phyloP scores from a whole-genome alignment of 1,140 invertebrate species.

The Pectinophora gossypiella region DNA sequence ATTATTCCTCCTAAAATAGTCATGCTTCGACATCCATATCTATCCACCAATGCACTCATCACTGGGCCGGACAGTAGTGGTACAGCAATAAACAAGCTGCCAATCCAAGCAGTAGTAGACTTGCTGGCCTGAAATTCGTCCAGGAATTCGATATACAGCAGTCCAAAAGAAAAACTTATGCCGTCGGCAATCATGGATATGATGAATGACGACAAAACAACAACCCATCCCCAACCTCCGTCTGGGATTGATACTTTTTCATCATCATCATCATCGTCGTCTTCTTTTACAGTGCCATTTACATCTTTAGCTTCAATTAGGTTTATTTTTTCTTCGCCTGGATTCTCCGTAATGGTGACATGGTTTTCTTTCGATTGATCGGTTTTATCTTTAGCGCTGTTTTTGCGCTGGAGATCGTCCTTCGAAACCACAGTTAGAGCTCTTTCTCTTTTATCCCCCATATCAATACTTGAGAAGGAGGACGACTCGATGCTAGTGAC shows the following conservation, averaged over 20 bases:
- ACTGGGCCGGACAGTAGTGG: constrained; percentile 91
- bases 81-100: constrained; percentile 91
- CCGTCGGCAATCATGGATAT: constrained; percentile 97
- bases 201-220: constrained; percentile 88
- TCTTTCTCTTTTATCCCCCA: constrained; percentile 38
- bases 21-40: constrained; percentile 90
- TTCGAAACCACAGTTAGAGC: constrained; percentile 9
- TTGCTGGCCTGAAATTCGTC: constrained; percentile 88
- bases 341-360: constrained; percentile 34
- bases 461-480: constrained; percentile 56
- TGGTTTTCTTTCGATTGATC: constrained; percentile 11
- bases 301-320: background rate
- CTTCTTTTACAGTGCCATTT: too few relatives aligned
- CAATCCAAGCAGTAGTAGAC: constrained; percentile 91
- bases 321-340: constrained; percentile 1
- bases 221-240: constrained; percentile 91
- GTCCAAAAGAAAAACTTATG: constrained; percentile 93
- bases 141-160: constrained; percentile 92
- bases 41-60: constrained; percentile 90
- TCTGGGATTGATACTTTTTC: constrained; percentile 78
- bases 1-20: constrained; percentile 88
- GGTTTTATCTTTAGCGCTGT: constrained; percentile 7
- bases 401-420: background rate
- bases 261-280: constrained; percentile 25
- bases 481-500: constrained; percentile 36